Base-by-base conservation (phyloP, 2,113 vertebrate genomes). In the Calidris pugnax region DNA sequence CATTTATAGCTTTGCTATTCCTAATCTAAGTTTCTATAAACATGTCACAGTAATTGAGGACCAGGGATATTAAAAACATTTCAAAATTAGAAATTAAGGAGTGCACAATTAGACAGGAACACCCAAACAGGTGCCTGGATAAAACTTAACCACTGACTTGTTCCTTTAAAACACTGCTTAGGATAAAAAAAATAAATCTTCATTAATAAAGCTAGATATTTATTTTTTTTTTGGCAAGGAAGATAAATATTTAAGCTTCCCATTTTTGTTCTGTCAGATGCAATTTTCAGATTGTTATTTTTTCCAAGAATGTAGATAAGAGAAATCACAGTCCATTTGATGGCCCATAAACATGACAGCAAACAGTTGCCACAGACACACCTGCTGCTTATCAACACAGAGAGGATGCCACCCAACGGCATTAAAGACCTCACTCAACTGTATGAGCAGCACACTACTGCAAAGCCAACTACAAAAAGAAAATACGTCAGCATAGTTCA, bases 251-350 rank as follows among this genome's bases (percentile, higher is more conserved):
- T 87, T 41, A 50, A 76, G 47, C 12, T 81, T 64, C n/a, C 37
- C 10, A 35, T 32, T 84, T 84, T 66, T 87, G 24, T 68, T 67
- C 37, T 63, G 33, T 72, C 33, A 67, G 21, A 81, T 37, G 7
- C 35, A 24, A 78, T 71, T 85, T 93, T 74, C 69, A 91, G 48
- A 85, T 13, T 50, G 41, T 13, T 67, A 1, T 67, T 89, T 85
- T 57, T 82, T 62, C 74, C 74, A 81, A 56, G 37, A 66, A n/a
- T 2, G 2, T 12, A n/a, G 12, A 43, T 79, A 79, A 30, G 4
- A 53, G 67, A 85, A 76, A 88, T 78, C 81, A 81, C 64, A 82
- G 69, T 64, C 56, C 77, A 89, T 78, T 89, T 89, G 51, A 73
- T 63, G 37, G 50, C 50, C n/a, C 4, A 1, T 50, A 74, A 26